phyloP scores from a whole-genome alignment of 1,140 invertebrate species.

The Acyrthosiphon pisum region DNA sequence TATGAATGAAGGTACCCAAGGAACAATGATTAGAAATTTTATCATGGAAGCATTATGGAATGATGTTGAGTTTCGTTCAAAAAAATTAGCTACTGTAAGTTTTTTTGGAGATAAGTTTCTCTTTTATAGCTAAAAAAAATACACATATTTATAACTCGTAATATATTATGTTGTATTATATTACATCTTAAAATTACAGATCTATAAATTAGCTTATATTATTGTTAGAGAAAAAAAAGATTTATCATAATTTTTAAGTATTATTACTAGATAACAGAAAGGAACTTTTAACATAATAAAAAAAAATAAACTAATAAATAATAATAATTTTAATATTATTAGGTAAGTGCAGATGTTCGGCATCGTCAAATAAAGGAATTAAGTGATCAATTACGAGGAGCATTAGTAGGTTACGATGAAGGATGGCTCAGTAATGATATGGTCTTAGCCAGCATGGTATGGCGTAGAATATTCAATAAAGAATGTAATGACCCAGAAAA shows the following conservation, averaged over 20 bases:
- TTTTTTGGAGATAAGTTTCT: neutral
- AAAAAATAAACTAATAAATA: neutral
- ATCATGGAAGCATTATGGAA: conserved; percentile 82
- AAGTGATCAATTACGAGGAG: conserved; percentile 81
- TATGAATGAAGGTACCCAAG: conserved; percentile 79
- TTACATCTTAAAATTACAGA: neutral
- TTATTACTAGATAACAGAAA: neutral
- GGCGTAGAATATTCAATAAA: conserved; percentile 78
- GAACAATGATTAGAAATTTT: conserved; percentile 73
- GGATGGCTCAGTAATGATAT: conserved; percentile 76
- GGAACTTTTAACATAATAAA: conserved; percentile 5
- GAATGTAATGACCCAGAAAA: conserved; percentile 69
- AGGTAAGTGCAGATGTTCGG: conserved; percentile 30
- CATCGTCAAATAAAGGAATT: conserved; percentile 63
- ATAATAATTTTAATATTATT: neutral
- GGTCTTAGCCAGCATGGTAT: conserved; percentile 80
- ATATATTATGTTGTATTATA: conserved; percentile 16
- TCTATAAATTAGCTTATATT: neutral
- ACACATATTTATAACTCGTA: neutral
- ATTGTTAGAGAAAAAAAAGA: neutral
- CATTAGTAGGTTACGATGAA: conserved; percentile 85
- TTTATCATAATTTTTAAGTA: neutral
- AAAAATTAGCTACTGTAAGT: conserved; percentile 50
- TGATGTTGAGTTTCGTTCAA: conserved; percentile 75
- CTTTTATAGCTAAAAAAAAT: neutral